A percentile compares a stretch with the other conserved stretches of the same genome.
Evolutionary conservation across 2,888 invertebrate species (phyloP).

Genomic region (Fragum whitleyi): DNA sequence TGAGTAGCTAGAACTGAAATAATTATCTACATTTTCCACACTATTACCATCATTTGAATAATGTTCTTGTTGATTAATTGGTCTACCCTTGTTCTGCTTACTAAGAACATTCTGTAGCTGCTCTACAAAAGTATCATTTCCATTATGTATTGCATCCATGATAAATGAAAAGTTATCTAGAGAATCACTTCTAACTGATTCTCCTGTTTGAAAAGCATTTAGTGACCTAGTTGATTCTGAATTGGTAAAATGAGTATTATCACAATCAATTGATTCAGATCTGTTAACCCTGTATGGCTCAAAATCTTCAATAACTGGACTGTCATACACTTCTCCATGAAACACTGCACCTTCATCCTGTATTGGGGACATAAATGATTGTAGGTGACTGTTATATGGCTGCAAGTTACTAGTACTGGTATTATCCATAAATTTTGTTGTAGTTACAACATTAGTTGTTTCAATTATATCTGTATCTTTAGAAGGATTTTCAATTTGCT

Average conservation of each 20-base stretch:
- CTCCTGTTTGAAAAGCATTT: not conserved
- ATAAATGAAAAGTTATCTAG: constrained; percentile 3
- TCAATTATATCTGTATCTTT: not conserved
- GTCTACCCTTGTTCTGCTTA: constrained; percentile 7
- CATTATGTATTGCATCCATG: constrained; percentile 18
- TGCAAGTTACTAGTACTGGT: not conserved
- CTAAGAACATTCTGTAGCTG: constrained; percentile 23
- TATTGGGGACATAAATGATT: not conserved
- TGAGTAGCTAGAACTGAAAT: not conserved
- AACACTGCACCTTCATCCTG: constrained; percentile 18
- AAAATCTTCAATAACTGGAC: not conserved
- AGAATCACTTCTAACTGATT: not conserved
- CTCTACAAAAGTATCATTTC: constrained; percentile 13
- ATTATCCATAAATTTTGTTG: not conserved
- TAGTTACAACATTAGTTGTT: not conserved
- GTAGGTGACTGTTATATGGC: not conserved
- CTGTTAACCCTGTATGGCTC: not conserved
- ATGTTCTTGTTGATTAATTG: not conserved
- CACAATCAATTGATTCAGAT: too few relatives aligned
- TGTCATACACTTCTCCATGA: constrained; percentile 44
- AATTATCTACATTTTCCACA: not conserved
- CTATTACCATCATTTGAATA: not conserved
- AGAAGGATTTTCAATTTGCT: not conserved
- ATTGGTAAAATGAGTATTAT: not conserved
- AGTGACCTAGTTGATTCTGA: not conserved